A percentile compares a stretch with the other conserved stretches of the same genome.
Evolutionary conservation across 2,797 vertebrate genomes (phyloP).

Genomic region (Chaetophractus vellerosus): DNA sequence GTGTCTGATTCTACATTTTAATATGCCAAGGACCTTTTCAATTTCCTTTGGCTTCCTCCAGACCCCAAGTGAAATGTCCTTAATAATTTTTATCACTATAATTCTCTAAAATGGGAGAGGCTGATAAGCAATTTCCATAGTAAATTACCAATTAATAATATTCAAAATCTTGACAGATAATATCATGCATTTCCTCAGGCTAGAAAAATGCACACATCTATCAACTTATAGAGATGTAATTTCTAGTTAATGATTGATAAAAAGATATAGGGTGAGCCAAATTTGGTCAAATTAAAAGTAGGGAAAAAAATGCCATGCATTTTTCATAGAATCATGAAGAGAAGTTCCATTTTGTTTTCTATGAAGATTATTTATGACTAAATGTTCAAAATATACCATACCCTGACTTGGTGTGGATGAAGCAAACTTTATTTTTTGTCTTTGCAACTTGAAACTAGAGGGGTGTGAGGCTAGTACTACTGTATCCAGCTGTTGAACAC

Average conservation of each 20-base stretch:
- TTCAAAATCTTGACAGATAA: not conserved
- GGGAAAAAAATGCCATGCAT: not conserved
- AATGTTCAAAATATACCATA: not conserved
- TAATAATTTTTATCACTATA: not conserved
- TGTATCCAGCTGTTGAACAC: not conserved
- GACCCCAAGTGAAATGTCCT: not conserved
- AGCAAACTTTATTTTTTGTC: not conserved
- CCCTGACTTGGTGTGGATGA: not conserved
- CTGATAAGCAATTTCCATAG: not conserved
- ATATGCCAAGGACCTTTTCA: not conserved
- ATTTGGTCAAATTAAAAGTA: not conserved
- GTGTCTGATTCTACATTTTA: not conserved
- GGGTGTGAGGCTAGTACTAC: not conserved
- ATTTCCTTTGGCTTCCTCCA: not conserved
- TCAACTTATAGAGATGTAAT: not conserved
- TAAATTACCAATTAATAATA: constrained; percentile 2
- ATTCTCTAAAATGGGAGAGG: not conserved
- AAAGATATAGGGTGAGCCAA: not conserved
- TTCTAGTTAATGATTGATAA: not conserved
- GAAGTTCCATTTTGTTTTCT: not conserved
- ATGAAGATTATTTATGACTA: not conserved
- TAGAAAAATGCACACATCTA: not conserved
- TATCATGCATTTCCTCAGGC: not conserved
- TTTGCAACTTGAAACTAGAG: not conserved
- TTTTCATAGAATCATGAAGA: constrained; percentile 12